Evolutionary conservation across 2,888 invertebrate genomes (phyloP).

Genomic region (Drosophila prostipennis): DNA sequence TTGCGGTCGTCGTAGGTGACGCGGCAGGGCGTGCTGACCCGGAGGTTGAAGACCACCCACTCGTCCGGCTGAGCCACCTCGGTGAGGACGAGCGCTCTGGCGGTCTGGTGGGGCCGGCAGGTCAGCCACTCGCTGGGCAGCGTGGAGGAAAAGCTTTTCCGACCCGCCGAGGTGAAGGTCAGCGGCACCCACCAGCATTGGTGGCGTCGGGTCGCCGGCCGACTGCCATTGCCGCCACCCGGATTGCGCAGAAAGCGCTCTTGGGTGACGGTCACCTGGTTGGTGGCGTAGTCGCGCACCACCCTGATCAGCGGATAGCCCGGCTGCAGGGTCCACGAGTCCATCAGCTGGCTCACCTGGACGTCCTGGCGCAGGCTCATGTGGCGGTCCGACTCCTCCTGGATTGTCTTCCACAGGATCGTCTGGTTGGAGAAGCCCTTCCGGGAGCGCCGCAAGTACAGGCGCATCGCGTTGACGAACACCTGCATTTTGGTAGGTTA

Average conservation of each 20-base stretch:
- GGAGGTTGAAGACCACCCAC: conserved; percentile 93
- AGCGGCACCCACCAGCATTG: conserved; percentile 94
- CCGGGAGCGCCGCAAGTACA: conserved; percentile 88
- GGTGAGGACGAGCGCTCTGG: neutral
- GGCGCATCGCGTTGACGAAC: conserved; percentile 87
- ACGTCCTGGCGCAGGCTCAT: conserved; percentile 4
- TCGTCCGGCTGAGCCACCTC: conserved; percentile 2
- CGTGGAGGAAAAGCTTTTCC: conserved; percentile 81
- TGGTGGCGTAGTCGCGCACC: conserved; percentile 84
- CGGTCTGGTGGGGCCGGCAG: neutral
- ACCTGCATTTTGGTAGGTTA: conserved; percentile 85
- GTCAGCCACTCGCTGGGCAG: conserved; percentile 77
- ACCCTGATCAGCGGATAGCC: conserved; percentile 92
- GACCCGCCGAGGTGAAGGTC: conserved; percentile 86
- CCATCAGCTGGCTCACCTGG: conserved; percentile 86
- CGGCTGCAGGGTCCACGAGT: conserved; percentile 95
- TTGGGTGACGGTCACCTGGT: conserved; percentile 86
- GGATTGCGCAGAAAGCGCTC: conserved; percentile 90
- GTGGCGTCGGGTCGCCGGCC: conserved; percentile 85
- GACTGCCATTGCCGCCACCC: conserved; percentile 84
- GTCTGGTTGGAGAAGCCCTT: conserved; percentile 91
- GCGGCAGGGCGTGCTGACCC: conserved; percentile 93
- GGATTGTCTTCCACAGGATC: conserved; percentile 87
- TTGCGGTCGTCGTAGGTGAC: conserved; percentile 90
- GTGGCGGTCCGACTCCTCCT: conserved; percentile 85